phyloP scores from a whole-genome alignment of 2,113 vertebrate genomes.

The Sebastes schlegelii region DNA sequence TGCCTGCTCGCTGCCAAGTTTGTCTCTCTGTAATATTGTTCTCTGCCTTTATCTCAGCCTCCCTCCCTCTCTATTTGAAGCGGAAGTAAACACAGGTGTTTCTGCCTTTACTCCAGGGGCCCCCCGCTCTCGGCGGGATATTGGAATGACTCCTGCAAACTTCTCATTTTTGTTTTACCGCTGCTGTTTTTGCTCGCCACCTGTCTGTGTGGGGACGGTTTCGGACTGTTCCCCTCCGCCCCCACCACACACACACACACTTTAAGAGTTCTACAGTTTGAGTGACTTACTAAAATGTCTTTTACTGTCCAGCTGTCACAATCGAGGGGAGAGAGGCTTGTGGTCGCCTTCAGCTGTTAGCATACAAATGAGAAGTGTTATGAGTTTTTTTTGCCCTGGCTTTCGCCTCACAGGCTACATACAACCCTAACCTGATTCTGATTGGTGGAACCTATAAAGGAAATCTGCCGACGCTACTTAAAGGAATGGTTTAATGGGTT shows the following conservation, averaged over 20 bases:
- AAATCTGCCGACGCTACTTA: background rate
- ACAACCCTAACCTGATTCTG: background rate
- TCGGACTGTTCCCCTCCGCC: background rate
- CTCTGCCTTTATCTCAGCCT: constrained; percentile 1
- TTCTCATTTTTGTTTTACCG: constrained; percentile 37
- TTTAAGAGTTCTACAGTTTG: constrained; percentile 11
- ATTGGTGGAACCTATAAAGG: background rate
- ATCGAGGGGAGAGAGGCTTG: constrained; percentile 5
- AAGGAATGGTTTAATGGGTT: too few relatives aligned
- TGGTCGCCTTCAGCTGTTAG: constrained; percentile 64
- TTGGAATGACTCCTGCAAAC: constrained; percentile 47
- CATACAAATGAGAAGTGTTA: constrained; percentile 17
- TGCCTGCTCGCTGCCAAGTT: constrained; percentile 38
- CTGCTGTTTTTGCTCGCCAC: constrained; percentile 29
- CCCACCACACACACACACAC: background rate
- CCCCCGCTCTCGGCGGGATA: constrained; percentile 15
- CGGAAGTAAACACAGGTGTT: constrained; percentile 67
- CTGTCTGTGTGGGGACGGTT: constrained; percentile 44
- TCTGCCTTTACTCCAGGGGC: constrained; percentile 27
- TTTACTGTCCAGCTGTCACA: constrained; percentile 70
- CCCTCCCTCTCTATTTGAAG: constrained; percentile 42
- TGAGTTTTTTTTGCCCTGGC: background rate
- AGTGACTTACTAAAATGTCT: constrained; percentile 51
- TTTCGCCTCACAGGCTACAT: background rate
- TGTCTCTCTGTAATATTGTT: constrained; percentile 34